Percentiles rank a stretch among this genome's conserved stretches.
These are phyloP conservation scores for Cossypha heuglini DNA, from an alignment of 2,797 vertebrate genomes.

Conservation along the genomic window DNA sequence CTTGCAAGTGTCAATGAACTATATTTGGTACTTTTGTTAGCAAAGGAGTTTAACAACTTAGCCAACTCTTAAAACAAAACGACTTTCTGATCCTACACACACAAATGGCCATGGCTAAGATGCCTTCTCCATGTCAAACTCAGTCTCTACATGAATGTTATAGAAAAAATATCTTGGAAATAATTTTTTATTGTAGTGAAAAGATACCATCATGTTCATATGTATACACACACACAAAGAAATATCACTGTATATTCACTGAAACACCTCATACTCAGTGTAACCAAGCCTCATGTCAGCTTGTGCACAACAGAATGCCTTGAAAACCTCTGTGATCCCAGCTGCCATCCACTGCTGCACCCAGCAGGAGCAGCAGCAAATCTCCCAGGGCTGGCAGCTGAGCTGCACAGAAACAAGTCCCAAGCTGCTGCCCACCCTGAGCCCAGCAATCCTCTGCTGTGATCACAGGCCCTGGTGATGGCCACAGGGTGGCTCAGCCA, in stretches of 20 bases:
- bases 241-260: background rate
- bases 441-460: background rate
- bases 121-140: background rate
- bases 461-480: background rate
- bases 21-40: background rate
- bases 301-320: background rate
- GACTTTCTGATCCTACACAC: background rate
- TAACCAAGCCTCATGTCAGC: background rate
- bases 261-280: slow-evolving; percentile 1
- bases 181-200: slow-evolving; percentile 60
- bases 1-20: background rate
- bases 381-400: background rate
- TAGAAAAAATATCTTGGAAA: slow-evolving; percentile 20
- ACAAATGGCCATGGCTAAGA: background rate
- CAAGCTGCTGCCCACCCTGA: background rate
- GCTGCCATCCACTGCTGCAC: background rate
- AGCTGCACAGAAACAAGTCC: background rate
- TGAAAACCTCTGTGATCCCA: background rate
- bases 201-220: slow-evolving; percentile 1
- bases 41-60: background rate
- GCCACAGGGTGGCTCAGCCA: background rate
- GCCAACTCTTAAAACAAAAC: background rate
- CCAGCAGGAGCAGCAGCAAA: background rate
- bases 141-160: background rate
- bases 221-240: slow-evolving; percentile 2